Conservation (phyloP, 2,797 vertebrate genomes). For the Lagocephalus sceleratus region DNA sequence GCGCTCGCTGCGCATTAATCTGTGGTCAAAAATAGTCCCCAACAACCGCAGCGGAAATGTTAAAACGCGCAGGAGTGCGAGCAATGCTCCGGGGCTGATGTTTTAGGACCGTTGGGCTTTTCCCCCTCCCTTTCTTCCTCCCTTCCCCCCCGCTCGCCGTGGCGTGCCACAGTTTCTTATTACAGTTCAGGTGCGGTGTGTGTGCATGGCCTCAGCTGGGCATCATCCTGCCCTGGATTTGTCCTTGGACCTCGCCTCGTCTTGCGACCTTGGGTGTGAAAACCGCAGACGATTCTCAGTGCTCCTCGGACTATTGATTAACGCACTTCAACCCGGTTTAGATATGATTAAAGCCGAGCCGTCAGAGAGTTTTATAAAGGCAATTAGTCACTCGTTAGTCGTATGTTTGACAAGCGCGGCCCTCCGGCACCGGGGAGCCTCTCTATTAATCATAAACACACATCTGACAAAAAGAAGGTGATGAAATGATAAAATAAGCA, state of each 20-base stretch:
- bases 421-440: constrained; percentile 55
- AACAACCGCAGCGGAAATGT: not conserved
- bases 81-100: no score
- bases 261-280: constrained; percentile 40
- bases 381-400: constrained; percentile 75
- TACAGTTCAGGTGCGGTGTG: constrained; percentile 60
- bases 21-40: constrained; percentile 11
- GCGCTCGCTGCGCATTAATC: constrained; percentile 6
- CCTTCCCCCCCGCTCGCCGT: constrained; percentile 23
- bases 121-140: constrained; percentile 3
- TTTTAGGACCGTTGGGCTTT: constrained; percentile 7
- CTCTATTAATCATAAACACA: constrained; percentile 69
- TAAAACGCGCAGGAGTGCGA: no score
- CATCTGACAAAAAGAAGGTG: constrained; percentile 57
- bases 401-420: constrained; percentile 71
- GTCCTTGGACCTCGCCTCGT: constrained; percentile 68
- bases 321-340: constrained; percentile 59
- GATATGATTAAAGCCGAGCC: constrained; percentile 64
- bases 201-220: constrained; percentile 69
- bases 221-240: constrained; percentile 63
- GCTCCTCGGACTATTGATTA: constrained; percentile 48
- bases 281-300: constrained; percentile 58
- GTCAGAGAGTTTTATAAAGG: constrained; percentile 64
- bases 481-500: constrained; percentile 61
- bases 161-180: constrained; percentile 52